Percentiles rank a stretch among this genome's conserved stretches.
phyloP scores from a whole-genome alignment of 2,888 invertebrate species.

The Leptinotarsa juncta region DNA sequence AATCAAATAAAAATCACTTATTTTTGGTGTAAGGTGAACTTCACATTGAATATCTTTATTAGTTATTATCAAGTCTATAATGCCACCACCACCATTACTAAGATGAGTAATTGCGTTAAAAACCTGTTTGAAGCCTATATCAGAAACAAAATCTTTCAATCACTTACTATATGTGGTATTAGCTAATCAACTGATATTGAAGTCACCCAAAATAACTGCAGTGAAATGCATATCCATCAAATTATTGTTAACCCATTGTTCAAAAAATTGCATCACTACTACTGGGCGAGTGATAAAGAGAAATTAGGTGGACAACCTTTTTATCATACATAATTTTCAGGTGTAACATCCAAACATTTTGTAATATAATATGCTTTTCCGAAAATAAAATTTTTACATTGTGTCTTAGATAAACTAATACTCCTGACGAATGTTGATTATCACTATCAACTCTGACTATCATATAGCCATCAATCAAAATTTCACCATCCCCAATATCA shows the following conservation, averaged over 20 bases:
- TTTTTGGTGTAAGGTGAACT: not conserved
- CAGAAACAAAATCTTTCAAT: not conserved
- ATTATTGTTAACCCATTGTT: not conserved
- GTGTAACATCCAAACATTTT: no score
- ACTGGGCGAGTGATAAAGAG: not conserved
- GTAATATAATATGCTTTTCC: no score
- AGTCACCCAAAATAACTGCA: constrained; percentile 1
- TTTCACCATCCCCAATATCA: no score
- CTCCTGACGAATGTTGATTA: no score
- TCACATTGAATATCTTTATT: not conserved
- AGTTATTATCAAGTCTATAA: constrained; percentile 6
- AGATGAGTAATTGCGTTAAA: not conserved
- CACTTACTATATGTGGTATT: not conserved
- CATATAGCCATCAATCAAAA: no score
- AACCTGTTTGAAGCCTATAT: not conserved
- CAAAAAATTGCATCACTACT: not conserved
- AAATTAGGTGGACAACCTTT: not conserved
- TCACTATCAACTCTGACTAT: no score
- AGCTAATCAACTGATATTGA: not conserved
- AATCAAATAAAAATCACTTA: not conserved
- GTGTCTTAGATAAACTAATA: no score
- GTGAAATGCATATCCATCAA: not conserved
- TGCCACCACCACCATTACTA: not conserved
- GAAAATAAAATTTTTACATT: not conserved
- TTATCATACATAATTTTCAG: not conserved